A percentile compares a stretch with the other conserved stretches of the same genome.
Evolutionary conservation across 2,113 vertebrate species (phyloP).

Genomic region (Eptesicus fuscus): DNA sequence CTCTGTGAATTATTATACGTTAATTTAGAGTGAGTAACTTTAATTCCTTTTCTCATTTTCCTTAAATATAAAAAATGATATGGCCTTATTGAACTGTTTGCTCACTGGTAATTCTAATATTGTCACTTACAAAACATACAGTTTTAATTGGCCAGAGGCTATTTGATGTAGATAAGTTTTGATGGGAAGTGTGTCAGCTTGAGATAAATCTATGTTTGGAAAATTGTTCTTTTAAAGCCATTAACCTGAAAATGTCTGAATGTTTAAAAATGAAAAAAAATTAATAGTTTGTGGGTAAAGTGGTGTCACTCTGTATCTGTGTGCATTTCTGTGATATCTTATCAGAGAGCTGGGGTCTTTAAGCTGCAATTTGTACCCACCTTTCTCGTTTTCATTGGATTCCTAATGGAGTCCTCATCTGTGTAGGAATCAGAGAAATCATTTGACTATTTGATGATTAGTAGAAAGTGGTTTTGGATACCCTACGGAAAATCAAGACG

Average conservation of each 20-base stretch:
- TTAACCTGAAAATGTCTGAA: not conserved
- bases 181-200: not conserved
- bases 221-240: conserved; percentile 17
- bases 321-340: not conserved
- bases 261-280: not conserved
- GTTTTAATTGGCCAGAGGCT: conserved; percentile 8
- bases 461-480: not conserved
- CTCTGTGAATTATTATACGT: conserved; percentile 18
- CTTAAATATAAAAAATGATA: conserved; percentile 16
- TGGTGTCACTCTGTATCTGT: not conserved
- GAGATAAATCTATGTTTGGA: conserved; percentile 28
- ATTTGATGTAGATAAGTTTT: not conserved
- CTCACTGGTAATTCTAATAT: conserved; percentile 27
- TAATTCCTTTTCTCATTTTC: conserved; percentile 53
- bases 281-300: not conserved
- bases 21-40: conserved; percentile 37
- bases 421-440: not conserved
- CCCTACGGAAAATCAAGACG: not conserved
- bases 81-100: not conserved
- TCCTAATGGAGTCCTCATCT: not conserved
- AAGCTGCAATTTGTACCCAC: not conserved
- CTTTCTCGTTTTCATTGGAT: not conserved
- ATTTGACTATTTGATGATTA: not conserved
- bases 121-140: not conserved
- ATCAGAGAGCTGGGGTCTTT: not conserved